A percentile compares a stretch with the other conserved stretches of the same genome.
Conservation (phyloP, 2,888 invertebrate species). For the Aethes cnicana region DNA sequence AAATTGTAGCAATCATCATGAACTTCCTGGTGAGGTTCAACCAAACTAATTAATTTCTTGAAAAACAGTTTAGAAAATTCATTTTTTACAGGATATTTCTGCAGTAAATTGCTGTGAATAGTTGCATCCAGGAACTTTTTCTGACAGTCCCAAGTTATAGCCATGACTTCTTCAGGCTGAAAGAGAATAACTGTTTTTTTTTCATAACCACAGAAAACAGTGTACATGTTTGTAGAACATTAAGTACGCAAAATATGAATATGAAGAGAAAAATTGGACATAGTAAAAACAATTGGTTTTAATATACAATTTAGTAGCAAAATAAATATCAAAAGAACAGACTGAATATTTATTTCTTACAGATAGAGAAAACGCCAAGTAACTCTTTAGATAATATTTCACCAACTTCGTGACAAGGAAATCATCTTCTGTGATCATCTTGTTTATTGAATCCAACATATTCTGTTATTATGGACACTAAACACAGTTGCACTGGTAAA, state of each 20-base stretch:
- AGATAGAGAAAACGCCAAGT: constrained; percentile 41
- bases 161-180: constrained; percentile 52
- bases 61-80: constrained; percentile 85
- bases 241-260: no score
- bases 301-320: no score
- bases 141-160: constrained; percentile 80
- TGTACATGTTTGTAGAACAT: no score
- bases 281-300: no score
- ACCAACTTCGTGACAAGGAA: constrained; percentile 35
- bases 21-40: constrained; percentile 83
- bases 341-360: no score
- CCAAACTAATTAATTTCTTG: constrained; percentile 82
- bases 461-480: no score
- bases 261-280: no score
- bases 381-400: constrained; percentile 46
- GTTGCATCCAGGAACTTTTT: constrained; percentile 82
- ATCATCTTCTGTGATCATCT: background rate
- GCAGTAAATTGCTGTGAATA: constrained; percentile 74
- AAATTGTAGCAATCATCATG: constrained; percentile 85
- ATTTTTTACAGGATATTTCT: constrained; percentile 83
- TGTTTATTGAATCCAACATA: no score
- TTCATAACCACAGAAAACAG: no score
- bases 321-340: no score
- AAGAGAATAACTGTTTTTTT: no score
- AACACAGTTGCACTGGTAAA: no score